Conservation (phyloP, 2,797 vertebrate genomes). For the Pangasius krempfi region DNA sequence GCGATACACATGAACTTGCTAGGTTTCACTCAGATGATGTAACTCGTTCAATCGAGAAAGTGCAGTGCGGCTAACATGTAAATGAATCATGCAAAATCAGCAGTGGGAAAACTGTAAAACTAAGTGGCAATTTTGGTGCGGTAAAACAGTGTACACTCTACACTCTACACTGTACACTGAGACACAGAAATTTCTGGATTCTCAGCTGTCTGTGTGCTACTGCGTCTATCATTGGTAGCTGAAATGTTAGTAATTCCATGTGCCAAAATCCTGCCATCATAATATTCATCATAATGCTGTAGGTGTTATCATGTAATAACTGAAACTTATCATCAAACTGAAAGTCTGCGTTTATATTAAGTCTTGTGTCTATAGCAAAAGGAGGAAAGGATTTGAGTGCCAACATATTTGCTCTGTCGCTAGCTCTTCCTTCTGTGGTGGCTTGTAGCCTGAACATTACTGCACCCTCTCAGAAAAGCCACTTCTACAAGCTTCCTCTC, state of each 20-base stretch:
- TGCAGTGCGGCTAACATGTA: background rate
- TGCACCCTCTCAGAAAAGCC: background rate
- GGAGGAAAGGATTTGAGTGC: background rate
- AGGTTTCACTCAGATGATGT: background rate
- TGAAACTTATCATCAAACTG: background rate
- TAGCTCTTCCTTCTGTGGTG: background rate
- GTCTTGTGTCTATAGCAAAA: background rate
- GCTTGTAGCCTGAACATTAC: background rate
- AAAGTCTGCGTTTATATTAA: background rate
- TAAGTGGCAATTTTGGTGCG: background rate
- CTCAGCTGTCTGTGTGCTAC: background rate
- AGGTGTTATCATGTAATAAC: background rate
- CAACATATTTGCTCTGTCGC: background rate
- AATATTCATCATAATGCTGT: background rate
- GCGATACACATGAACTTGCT: background rate
- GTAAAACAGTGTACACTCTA: background rate
- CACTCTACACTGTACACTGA: too few relatives aligned
- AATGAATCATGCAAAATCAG: background rate
- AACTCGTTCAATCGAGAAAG: background rate
- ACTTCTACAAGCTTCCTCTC: background rate
- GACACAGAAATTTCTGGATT: background rate
- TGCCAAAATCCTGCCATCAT: constrained; percentile 23
- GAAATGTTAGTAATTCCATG: background rate
- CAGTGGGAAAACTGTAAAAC: background rate
- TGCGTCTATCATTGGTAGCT: background rate